These are phyloP conservation scores for Nannoperca australis DNA, from an alignment of 2,797 vertebrate species.

Conservation along the genomic window DNA sequence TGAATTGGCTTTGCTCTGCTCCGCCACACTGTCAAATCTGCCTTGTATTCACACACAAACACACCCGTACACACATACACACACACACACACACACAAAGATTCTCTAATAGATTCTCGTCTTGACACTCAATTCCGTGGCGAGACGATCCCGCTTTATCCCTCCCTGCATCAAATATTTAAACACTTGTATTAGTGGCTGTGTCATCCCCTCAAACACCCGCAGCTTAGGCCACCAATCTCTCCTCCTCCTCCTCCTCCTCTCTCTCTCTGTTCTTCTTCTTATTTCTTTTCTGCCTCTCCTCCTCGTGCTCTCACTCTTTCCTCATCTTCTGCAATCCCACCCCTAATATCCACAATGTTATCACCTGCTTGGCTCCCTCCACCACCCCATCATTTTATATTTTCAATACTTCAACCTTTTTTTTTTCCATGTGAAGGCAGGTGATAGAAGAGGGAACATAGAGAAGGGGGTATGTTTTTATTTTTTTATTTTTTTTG, in stretches of 20 bases:
- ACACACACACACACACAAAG: slow-evolving; percentile 71
- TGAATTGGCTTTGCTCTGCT: slow-evolving; percentile 78
- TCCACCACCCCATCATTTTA: slow-evolving; percentile 91
- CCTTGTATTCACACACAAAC: slow-evolving; percentile 55
- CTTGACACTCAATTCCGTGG: slow-evolving; percentile 99
- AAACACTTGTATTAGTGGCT: slow-evolving; percentile 99
- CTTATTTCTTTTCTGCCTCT: slow-evolving; percentile 73
- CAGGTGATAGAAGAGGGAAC: slow-evolving; percentile 52
- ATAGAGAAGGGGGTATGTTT: slow-evolving; percentile 61
- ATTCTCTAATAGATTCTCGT: slow-evolving; percentile 99
- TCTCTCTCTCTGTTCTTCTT: slow-evolving; percentile 33
- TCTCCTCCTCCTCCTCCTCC: slow-evolving; percentile 70
- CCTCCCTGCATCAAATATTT: slow-evolving; percentile 99
- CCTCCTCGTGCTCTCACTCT: slow-evolving; percentile 61
- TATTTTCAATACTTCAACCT: slow-evolving; percentile 89
- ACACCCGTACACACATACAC: slow-evolving; percentile 29
- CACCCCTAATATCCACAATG: slow-evolving; percentile 93
- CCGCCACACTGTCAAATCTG: slow-evolving; percentile 75
- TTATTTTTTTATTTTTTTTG: slow-evolving; percentile 69
- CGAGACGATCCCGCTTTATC: slow-evolving; percentile 99
- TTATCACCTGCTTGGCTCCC: slow-evolving; percentile 94
- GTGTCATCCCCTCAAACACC: slow-evolving; percentile 88
- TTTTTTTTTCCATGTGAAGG: slow-evolving; percentile 47
- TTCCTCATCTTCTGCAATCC: slow-evolving; percentile 77
- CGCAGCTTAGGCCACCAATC: slow-evolving; percentile 90